A percentile compares a stretch with the other conserved stretches of the same genome.
phyloP scores from a whole-genome alignment of 2,797 vertebrate species.

The Myotis vivesi region DNA sequence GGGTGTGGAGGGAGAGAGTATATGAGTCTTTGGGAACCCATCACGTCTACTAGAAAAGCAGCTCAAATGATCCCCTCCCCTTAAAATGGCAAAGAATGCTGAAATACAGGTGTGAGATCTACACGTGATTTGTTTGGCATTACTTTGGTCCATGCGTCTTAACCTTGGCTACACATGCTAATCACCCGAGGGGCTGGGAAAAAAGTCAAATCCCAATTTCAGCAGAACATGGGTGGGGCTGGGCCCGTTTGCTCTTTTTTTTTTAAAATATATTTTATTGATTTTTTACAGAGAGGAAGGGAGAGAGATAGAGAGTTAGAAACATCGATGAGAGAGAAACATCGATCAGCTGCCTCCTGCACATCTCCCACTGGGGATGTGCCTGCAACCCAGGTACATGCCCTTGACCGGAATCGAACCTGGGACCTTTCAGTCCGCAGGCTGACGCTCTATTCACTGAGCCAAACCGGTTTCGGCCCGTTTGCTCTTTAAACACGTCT shows the following conservation, averaged over 20 bases:
- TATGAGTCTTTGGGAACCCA: neutral
- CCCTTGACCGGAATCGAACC: too few relatives aligned
- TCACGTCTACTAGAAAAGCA: conserved; percentile 29
- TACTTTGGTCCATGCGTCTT: neutral
- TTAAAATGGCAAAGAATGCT: neutral
- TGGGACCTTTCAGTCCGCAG: too few relatives aligned
- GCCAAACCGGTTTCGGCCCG: too few relatives aligned
- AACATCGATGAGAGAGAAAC: too few relatives aligned
- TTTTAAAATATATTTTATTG: too few relatives aligned
- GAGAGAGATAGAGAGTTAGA: too few relatives aligned
- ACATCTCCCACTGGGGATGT: too few relatives aligned
- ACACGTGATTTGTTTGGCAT: neutral
- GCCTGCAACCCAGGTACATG: too few relatives aligned
- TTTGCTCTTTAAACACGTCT: neutral
- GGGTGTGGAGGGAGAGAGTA: neutral
- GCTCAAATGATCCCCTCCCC: neutral
- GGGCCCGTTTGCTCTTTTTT: neutral
- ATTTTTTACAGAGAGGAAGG: too few relatives aligned
- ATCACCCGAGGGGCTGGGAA: neutral
- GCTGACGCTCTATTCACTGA: too few relatives aligned
- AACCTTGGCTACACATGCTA: neutral
- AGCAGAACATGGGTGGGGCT: neutral
- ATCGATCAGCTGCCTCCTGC: too few relatives aligned
- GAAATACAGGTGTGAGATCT: neutral
- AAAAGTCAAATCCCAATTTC: neutral